A percentile compares a stretch with the other conserved stretches of the same genome.
phyloP scores from a whole-genome alignment of 2,888 invertebrate genomes.

The Agriopis leucophaearia region DNA sequence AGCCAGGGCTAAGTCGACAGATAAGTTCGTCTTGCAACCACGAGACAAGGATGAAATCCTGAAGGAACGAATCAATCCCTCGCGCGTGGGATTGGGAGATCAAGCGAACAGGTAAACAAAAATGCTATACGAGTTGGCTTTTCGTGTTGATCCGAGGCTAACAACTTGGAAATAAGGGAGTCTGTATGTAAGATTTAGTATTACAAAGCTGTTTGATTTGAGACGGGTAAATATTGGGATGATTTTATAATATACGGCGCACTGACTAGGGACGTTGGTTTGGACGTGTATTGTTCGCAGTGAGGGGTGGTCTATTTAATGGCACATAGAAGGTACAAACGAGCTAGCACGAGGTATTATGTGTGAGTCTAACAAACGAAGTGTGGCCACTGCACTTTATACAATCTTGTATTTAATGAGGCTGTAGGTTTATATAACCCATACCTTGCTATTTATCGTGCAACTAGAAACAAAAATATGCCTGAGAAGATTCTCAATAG shows the following conservation, averaged over 20 bases:
- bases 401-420: too few relatives aligned
- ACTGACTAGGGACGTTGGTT: too few relatives aligned
- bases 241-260: conserved; percentile 40
- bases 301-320: not conserved
- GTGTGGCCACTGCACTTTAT: not conserved
- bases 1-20: conserved; percentile 78
- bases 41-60: conserved; percentile 70
- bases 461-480: too few relatives aligned
- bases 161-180: conserved; percentile 67
- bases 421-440: too few relatives aligned
- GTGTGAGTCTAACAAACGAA: not conserved
- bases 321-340: not conserved
- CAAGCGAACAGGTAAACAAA: conserved; percentile 72
- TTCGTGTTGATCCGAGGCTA: conserved; percentile 70
- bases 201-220: conserved; percentile 49
- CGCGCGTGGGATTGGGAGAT: conserved; percentile 67
- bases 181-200: conserved; percentile 36
- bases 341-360: too few relatives aligned
- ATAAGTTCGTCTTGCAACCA: conserved; percentile 68
- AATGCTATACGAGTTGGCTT: conserved; percentile 62
- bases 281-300: not conserved
- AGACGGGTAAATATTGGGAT: conserved; percentile 44
- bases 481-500: too few relatives aligned
- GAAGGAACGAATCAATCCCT: conserved; percentile 76
- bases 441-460: not conserved